Conservation (phyloP, 2,113 vertebrate genomes). For the Chamaea fasciata region DNA sequence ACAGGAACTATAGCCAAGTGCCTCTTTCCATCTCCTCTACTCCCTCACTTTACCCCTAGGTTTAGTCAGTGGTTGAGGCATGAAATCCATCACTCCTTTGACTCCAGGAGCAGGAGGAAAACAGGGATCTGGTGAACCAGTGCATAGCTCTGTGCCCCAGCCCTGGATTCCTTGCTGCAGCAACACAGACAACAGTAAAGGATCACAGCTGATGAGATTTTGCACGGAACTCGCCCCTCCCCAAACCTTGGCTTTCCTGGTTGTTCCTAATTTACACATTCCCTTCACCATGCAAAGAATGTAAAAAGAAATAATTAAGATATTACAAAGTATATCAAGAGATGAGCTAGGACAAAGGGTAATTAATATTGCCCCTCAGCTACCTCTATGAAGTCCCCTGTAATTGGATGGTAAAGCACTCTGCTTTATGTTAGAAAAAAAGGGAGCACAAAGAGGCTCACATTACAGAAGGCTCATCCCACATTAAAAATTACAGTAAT, state of each 20-base stretch:
- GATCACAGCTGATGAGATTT: not conserved
- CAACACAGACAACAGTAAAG: not conserved
- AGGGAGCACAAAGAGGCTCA: not conserved
- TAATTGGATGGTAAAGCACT: slow-evolving; percentile 22
- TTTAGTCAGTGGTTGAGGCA: not conserved
- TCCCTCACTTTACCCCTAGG: not conserved
- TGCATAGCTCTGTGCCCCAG: rapidly evolving
- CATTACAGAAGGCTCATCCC: not conserved
- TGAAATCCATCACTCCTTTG: not conserved
- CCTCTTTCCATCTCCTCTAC: not conserved
- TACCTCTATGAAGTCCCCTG: not conserved
- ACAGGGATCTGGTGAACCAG: not conserved
- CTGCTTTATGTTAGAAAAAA: not conserved
- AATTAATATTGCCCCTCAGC: slow-evolving; percentile 11
- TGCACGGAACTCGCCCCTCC: not conserved
- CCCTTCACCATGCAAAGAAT: not conserved
- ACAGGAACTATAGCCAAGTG: not conserved
- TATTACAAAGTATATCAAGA: not conserved
- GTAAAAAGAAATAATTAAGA: slow-evolving; percentile 6
- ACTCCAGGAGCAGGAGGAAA: not conserved
- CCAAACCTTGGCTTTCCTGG: not conserved
- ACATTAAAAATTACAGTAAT: not conserved
- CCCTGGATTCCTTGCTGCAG: not conserved
- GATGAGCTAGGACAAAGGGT: not conserved
- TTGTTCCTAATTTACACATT: not conserved